phyloP scores from a whole-genome alignment of 2,888 invertebrate species.

The Elmis aenea region DNA sequence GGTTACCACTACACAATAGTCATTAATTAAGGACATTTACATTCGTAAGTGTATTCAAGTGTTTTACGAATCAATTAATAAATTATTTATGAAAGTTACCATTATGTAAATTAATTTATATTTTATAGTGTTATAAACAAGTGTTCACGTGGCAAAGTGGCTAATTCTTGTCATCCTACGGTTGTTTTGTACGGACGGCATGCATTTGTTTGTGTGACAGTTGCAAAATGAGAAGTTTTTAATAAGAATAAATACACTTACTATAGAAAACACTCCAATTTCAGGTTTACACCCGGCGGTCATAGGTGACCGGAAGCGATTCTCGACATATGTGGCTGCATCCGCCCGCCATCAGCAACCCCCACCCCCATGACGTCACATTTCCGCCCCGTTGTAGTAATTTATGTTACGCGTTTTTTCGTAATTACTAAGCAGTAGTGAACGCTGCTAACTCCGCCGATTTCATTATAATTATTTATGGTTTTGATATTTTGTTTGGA shows the following conservation, averaged over 20 bases:
- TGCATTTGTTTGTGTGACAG: no score
- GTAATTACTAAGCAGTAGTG: constrained; percentile 30
- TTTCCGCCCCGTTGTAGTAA: constrained; percentile 30
- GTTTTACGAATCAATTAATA: no score
- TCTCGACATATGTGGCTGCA: constrained; percentile 43
- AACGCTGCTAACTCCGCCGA: constrained; percentile 23
- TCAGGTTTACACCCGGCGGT: constrained; percentile 25
- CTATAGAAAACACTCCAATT: constrained; percentile 8
- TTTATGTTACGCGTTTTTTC: constrained; percentile 35
- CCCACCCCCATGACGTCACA: constrained; percentile 21
- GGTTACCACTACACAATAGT: no score
- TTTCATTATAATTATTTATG: constrained; percentile 29
- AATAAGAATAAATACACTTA: not conserved
- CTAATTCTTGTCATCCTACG: no score
- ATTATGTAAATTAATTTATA: no score
- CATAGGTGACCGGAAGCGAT: constrained; percentile 45
- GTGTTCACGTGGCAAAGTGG: no score
- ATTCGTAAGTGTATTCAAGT: no score
- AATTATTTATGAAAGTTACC: no score
- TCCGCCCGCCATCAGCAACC: constrained; percentile 36
- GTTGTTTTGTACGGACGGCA: no score
- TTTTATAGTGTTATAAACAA: no score
- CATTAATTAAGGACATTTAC: no score
- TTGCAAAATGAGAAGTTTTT: no score
- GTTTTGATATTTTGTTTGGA: constrained; percentile 21